Evolutionary conservation across 2,888 invertebrate species (phyloP), one percentile per base, ranked within the genome.

Genomic region (Tetrapedia diversipes): DNA sequence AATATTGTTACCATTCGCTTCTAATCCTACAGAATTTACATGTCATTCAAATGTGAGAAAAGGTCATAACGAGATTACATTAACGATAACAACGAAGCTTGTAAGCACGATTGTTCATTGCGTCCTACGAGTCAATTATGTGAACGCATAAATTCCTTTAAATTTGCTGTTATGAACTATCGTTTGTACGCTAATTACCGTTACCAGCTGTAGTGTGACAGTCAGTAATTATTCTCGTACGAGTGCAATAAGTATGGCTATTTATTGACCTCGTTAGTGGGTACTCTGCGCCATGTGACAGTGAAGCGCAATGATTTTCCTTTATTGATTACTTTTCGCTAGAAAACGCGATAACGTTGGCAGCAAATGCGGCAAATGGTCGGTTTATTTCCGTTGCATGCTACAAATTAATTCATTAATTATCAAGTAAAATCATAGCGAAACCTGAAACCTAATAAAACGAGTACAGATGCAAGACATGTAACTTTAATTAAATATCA

Each of bases 231-330:
- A 75, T 14, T 39, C 32, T 41, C 19, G 24, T 16, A 16, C 34
- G n/a, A 64, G 39, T 39, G 34, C 29, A 27, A 49, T 39, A 68
- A 68, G 60, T 51, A 59, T 29, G 37, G 60, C 71, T 68, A 51
- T 56, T 72, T 66, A 75, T 80, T 54, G 79, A 27, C 37, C 37
- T 54, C 65, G 67, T 75, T 75, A 65, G 57, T n/a, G n/a, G n/a
- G n/a, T 76, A 68, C 37, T 37, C 45, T 47, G 37, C 43, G 24
- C 53, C 59, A 61, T 68, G 54, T 64, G 56, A 51, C n/a, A 61
- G 34, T 68, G 67, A 63, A 65, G 49, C 24, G 51, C 45, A 29
- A 51, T 41, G 32, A 32, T 60, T 51, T 64, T 29, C 57, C 24
- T 24, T 43, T 51, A 45, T 29, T 4, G 53, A 41, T 45, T 53